Base-by-base conservation (phyloP, 2,888 invertebrate species). In the Seladonia tumulorum region DNA sequence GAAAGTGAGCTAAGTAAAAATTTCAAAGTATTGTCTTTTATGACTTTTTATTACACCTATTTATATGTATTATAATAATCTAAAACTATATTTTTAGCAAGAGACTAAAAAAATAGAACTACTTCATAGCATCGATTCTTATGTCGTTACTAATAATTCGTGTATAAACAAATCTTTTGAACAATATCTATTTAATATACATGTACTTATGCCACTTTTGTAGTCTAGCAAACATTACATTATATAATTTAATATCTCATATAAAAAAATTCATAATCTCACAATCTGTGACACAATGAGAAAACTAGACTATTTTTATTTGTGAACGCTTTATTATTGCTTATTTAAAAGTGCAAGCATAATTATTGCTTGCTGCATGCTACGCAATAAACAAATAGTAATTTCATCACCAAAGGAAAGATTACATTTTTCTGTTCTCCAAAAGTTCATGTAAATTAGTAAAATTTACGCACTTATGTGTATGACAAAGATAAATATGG, bases 361-460 rank as follows among this genome's bases (percentile, higher is more conserved):
- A 72, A 76, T 60, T 76, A 74, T 76, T 81, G 84, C 68, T 82
- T 75, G 78, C 79, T 89, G 90, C 89, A 90, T 87, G 90, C 74
- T 86, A 82, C 76, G 70, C 81, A 73, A 88, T 88, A 88, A 82
- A 63, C 76, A 63, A 75, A 39, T 76, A 66, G 68, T 76, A 42
- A 83, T 79, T 87, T 89, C 88, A 85, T 86, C 79, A 85, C 77
- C 88, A 89, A 75, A 88, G 84, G 74, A 83, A 79, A 53, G 14
- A 8, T 16, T 76, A 53, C 22, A 22, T 3, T 63, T 70, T 39
- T 45, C 42, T 22, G 29, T 74, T 29, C 22, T 60, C 5, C n/a
- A 4, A 76, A 49, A 29, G 22, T 47, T 42, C 22, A n/a, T 22
- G n/a, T 39, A n/a, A 70, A n/a, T 70, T 70, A 4, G 10, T 14